These are phyloP conservation scores for Hyppa rectilinea DNA, from an alignment of 2,888 invertebrate species.

Conservation along the genomic window DNA sequence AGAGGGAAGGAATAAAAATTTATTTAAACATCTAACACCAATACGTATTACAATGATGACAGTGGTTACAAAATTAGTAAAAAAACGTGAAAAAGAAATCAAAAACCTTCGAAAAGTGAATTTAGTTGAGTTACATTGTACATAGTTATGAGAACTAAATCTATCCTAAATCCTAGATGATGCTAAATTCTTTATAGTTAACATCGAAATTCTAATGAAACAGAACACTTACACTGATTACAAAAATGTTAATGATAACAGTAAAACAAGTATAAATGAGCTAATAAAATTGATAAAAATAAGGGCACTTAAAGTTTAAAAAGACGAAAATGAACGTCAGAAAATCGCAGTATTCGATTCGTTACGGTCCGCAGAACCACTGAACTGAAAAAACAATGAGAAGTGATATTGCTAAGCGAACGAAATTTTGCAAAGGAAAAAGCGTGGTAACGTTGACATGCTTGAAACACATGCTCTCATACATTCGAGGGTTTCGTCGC, in stretches of 20 bases:
- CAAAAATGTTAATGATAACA: constrained; percentile 30
- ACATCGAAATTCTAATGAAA: constrained; percentile 40
- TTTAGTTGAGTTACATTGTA: constrained; percentile 50
- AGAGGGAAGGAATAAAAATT: constrained; percentile 16
- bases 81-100: constrained; percentile 43
- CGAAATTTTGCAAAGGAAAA: constrained; percentile 72
- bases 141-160: constrained; percentile 40
- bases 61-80: constrained; percentile 56
- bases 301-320: constrained; percentile 51
- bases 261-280: constrained; percentile 38
- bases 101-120: constrained; percentile 37
- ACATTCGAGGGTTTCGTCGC: constrained; percentile 95
- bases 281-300: constrained; percentile 52
- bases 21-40: constrained; percentile 38
- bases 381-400: constrained; percentile 62
- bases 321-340: constrained; percentile 41
- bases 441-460: constrained; percentile 78
- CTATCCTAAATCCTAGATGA: constrained; percentile 47
- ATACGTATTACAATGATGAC: constrained; percentile 32
- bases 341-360: constrained; percentile 53
- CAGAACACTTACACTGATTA: constrained; percentile 28
- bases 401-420: constrained; percentile 63
- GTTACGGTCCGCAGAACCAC: constrained; percentile 55
- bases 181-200: constrained; percentile 28
- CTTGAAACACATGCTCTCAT: constrained; percentile 83